Base-by-base conservation (phyloP, 2,113 vertebrate genomes). In the Piliocolobus tephrosceles region DNA sequence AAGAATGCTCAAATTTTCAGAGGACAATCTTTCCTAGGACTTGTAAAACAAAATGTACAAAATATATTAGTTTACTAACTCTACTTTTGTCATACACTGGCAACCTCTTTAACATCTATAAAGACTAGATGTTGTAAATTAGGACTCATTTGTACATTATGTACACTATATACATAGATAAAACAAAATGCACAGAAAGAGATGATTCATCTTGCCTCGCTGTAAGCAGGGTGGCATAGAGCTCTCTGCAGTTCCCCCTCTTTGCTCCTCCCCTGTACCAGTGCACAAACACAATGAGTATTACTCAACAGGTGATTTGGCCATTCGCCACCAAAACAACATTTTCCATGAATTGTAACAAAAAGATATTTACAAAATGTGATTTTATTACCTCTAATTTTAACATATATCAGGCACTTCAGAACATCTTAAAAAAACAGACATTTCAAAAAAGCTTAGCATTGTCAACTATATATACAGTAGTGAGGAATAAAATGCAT, bases 381-480 rank as follows among this genome's bases (percentile, higher is more conserved):
- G 3, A 32, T 88, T 82, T 95, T 90, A 87, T 45, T 89, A 84
- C 23, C 23, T 85, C 72, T 92, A 96, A 50, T 91, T 94, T 94
- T 76, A 92, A 86, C 84, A 89, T 35, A 30, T 30, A 88, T 82
- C 92, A 95, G 94, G 92, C 83, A 96, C 94, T 97, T 97, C 16
- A 95, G 95, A 94, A 91, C n/a, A 97, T 96, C 38, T 47, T 55
- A 75, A 75, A 96, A 94, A 16, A 85, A 70, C 78, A 40, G 43
- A 30, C 68, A 57, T 75, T 90, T 88, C 8, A 72, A 45, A 78
- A 96, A 83, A 64, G 64, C 70, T 86, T 76, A 58, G 57, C 50
- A 81, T 23, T 61, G 55, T 90, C 27, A 92, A 79, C 55, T 45
- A 57, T 22, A 73, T 75, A 94, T 6, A 86, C 9, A 70, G n/a